Conservation (phyloP, 2,113 vertebrate species). For the Crotophaga sulcirostris region DNA sequence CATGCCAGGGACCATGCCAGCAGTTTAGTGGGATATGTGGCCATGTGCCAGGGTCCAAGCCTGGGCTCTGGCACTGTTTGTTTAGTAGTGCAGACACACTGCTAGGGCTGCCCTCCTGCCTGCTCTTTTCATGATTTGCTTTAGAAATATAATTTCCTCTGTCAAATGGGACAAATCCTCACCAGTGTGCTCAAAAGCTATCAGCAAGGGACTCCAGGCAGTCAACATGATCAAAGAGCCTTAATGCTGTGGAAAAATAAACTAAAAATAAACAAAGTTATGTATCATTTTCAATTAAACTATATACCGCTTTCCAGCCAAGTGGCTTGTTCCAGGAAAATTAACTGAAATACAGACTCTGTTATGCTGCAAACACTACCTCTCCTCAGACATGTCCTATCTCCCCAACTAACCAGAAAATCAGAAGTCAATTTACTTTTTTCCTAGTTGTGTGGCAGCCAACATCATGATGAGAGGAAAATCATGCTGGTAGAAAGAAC, state of each 20-base stretch:
- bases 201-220: background rate
- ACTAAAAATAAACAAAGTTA: slow-evolving; percentile 16
- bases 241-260: slow-evolving; percentile 35
- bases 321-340: background rate
- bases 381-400: background rate
- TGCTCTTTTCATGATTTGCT: background rate
- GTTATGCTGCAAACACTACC: background rate
- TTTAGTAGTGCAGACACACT: background rate
- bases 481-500: slow-evolving; percentile 4
- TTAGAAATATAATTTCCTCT: background rate
- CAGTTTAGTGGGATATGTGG: background rate
- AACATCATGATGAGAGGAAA: slow-evolving; percentile 19
- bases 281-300: background rate
- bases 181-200: background rate
- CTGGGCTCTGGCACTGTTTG: background rate
- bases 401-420: background rate
- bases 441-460: slow-evolving; percentile 10
- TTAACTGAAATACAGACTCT: background rate
- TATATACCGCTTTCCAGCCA: background rate
- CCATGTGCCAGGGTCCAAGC: background rate
- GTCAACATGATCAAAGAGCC: background rate
- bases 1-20: background rate
- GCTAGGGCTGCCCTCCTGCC: background rate
- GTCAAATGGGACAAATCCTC: background rate
- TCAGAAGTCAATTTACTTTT: slow-evolving; percentile 2